Evolutionary conservation across 2,888 invertebrate species (phyloP).

Genomic region (Minunthozetes semirufus): DNA sequence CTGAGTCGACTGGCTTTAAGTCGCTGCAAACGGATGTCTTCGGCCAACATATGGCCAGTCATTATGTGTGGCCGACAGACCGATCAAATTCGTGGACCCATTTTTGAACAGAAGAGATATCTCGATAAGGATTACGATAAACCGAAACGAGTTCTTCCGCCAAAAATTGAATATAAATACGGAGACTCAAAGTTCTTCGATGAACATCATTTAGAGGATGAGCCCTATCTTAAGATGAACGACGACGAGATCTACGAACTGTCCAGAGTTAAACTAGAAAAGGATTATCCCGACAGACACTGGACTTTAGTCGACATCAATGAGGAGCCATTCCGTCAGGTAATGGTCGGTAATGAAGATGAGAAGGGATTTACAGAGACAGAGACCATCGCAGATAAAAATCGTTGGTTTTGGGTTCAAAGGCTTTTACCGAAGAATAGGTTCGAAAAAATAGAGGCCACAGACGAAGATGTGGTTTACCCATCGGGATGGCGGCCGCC

Average conservation of each 20-base stretch:
- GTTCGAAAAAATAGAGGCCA: background rate
- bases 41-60: no score
- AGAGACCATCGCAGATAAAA: conserved; percentile 25
- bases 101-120: background rate
- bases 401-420: conserved; percentile 37
- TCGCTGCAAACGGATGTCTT: no score
- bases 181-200: conserved; percentile 23
- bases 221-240: conserved; percentile 16
- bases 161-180: background rate
- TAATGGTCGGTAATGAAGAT: conserved; percentile 29
- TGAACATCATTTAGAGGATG: conserved; percentile 15
- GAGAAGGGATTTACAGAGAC: conserved; percentile 25
- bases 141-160: background rate
- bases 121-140: background rate
- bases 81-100: no score
- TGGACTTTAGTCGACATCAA: conserved; percentile 23
- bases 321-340: conserved; percentile 23
- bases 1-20: no score
- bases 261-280: conserved; percentile 11
- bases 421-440: conserved; percentile 45
- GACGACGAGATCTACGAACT: conserved; percentile 29
- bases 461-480: background rate
- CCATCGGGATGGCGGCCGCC: conserved; percentile 20
- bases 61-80: no score
- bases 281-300: background rate